Base-by-base conservation (phyloP, 92 coral and sea anemone genomes). In the Siderastrea siderea region DNA sequence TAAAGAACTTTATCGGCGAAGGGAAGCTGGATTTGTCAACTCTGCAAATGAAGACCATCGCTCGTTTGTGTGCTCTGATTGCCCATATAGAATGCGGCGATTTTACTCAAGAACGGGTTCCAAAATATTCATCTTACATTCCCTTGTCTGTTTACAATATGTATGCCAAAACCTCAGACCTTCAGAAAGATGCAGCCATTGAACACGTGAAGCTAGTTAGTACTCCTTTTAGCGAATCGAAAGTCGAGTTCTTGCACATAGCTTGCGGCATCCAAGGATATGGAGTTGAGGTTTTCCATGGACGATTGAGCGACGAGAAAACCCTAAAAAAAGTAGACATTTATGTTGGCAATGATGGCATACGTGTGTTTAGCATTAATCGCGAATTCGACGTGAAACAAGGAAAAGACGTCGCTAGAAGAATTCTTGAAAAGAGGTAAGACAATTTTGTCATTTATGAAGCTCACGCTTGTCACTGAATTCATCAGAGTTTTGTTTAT, bases 51-150 rank as follows among this genome's bases (percentile, higher is more conserved):
- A 94, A 93, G 86, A 95, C 97, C 12, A 89, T 97, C 19, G 95
- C 99, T 5, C 91, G 95, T 73, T 71, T 97, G 3, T 97, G 98
- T 83, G 98, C 99, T 7, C 91, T 93, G 49, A 74, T 93, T 55
- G 97, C 99, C 80, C 99, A 97, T 74, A 92, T 96, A 65, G 99
- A 97, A 59, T 71, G 88, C 62, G 99, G 98, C 15, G 98, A 97
- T 74, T 95, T 90, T 68, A 94, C 90, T 53, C 95, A 91, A 48
- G 99, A 97, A 70, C 88, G 93, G 63, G 89, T 93, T 4, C 95
- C 99, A 17, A 93, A 93, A 49, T 97, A 93, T 85, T 94, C 97
- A 13, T 74, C 94, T 0, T 97, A 90, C 63, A 82, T 97, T 49
- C 99, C 99, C 51, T 67, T 94, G 74, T 86, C 95, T 17, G 81